Percentiles rank a stretch among this genome's conserved stretches.
phyloP scores from a whole-genome alignment of 2,113 vertebrate genomes.

The Vidua macroura region DNA sequence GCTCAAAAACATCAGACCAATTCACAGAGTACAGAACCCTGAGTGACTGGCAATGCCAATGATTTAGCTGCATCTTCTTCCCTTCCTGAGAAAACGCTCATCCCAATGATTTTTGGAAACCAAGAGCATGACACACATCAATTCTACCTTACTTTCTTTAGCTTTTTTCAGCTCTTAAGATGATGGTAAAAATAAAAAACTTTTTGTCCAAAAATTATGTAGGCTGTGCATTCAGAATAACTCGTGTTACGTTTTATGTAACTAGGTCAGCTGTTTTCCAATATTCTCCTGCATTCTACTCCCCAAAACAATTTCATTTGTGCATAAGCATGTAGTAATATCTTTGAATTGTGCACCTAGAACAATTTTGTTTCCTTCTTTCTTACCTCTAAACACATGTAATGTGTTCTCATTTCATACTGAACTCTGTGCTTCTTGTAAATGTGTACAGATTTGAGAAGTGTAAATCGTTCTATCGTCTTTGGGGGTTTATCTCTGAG shows the following conservation, averaged over 20 bases:
- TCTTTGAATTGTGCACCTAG: not conserved
- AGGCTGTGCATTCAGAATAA: not conserved
- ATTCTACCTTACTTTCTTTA: not conserved
- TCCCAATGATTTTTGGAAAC: not conserved
- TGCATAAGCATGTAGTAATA: not conserved
- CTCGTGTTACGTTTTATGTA: not conserved
- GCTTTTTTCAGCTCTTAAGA: not conserved
- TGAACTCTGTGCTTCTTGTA: slow-evolving; percentile 97
- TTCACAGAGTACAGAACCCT: not conserved
- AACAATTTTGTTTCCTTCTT: not conserved
- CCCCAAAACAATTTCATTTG: not conserved
- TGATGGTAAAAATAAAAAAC: not conserved
- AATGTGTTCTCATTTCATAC: slow-evolving; percentile 97
- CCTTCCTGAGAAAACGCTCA: not conserved
- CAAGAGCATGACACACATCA: not conserved
- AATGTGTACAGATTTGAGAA: slow-evolving; percentile 95
- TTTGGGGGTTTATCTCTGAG: slow-evolving; percentile 81
- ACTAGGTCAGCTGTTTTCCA: not conserved
- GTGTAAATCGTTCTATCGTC: slow-evolving; percentile 84
- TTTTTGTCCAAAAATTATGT: not conserved
- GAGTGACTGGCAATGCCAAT: not conserved
- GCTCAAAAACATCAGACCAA: not conserved
- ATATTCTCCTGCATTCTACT: not conserved
- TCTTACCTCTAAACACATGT: slow-evolving; percentile 84
- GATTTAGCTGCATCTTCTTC: not conserved